Evolutionary conservation across 2,797 vertebrate species (phyloP), one percentile per base, ranked within the genome.

Genomic region (Xiphorhynchus erythropygius): DNA sequence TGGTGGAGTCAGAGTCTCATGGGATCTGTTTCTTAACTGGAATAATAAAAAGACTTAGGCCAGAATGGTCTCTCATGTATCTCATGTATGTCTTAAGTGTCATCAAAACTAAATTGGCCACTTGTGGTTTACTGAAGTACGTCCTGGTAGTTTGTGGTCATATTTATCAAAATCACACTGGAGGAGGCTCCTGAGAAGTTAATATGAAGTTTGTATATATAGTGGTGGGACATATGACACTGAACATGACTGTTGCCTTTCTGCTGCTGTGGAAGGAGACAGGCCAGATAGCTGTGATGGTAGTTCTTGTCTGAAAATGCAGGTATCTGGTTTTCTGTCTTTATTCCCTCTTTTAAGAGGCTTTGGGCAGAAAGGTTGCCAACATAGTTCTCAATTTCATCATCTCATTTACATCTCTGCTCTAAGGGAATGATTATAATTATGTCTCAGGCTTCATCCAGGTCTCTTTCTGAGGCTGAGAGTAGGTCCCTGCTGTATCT

Each of bases 261-360:
- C 18, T 91, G 60, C 42, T 78, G 30, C 39, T 68, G 35, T 18
- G 53, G 65, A 83, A 82, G 56, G 63, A 83, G 14, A 37, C 62
- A 79, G 57, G 19, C 47, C 25, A 21, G 23, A 35, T 35, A 55
- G 50, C 22, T 81, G 53, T 56, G 57, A 42, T 82, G 47, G 55
- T 73, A 62, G 19, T 53, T 69, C 32, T 89, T 82, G 76, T 42
- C 52, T 78, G 24, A 78, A 53, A 59, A 67, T 0, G 3, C 56
- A 46, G 46, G 18, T 62, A 39, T 92, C 30, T 88, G 53, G 19
- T 87, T 60, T 81, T 39, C 53, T 5, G 8, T 47, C 39, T 77
- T 67, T 44, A 35, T 89, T 90, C 12, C 42, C n/a, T n/a, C 74
- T 84, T 69, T 67, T 42, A 74, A 88, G 52, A 89, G 62, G 22